Evolutionary conservation across 53 echinoderm and acorn worm genomes (phyloP).

Genomic region (Holothuria scabra): DNA sequence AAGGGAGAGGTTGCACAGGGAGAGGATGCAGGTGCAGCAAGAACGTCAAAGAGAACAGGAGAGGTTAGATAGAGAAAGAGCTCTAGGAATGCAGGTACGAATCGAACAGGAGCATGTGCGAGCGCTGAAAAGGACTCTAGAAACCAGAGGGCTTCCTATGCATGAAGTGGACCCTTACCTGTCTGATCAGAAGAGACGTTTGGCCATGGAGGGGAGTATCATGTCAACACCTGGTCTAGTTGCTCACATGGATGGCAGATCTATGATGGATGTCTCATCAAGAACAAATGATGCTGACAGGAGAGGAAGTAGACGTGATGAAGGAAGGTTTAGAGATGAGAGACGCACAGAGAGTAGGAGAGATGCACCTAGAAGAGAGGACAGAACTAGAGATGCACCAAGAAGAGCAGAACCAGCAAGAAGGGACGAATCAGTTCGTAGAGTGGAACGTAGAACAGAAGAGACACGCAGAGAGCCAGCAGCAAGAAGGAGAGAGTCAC

Average conservation of each 20-base stretch:
- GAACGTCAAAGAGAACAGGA: slow-evolving; percentile 85
- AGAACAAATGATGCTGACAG: slow-evolving; percentile 53
- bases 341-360: slow-evolving; percentile 50
- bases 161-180: slow-evolving; percentile 79
- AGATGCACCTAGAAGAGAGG: slow-evolving; percentile 58
- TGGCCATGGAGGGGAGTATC: slow-evolving; percentile 56
- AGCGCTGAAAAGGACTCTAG: slow-evolving; percentile 83
- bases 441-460: slow-evolving; percentile 60
- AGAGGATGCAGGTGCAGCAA: slow-evolving; percentile 87
- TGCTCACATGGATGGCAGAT: slow-evolving; percentile 43
- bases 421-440: slow-evolving; percentile 53
- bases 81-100: slow-evolving; percentile 91
- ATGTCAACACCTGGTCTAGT: slow-evolving; percentile 43
- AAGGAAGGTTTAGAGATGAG: slow-evolving; percentile 57
- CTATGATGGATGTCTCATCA: slow-evolving; percentile 39
- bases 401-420: slow-evolving; percentile 56
- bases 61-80: slow-evolving; percentile 85
- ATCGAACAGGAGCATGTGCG: slow-evolving; percentile 88
- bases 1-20: slow-evolving; percentile 87
- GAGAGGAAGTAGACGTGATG: slow-evolving; percentile 66
- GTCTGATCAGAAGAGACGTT: slow-evolving; percentile 77
- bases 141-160: slow-evolving; percentile 78
- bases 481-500: slow-evolving; percentile 58
- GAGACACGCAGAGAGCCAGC: slow-evolving; percentile 55
- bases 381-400: slow-evolving; percentile 39